A percentile compares a stretch with the other conserved stretches of the same genome.
Conservation (phyloP, 53 echinoderm and acorn worm species). For the Zoroaster sp. region DNA sequence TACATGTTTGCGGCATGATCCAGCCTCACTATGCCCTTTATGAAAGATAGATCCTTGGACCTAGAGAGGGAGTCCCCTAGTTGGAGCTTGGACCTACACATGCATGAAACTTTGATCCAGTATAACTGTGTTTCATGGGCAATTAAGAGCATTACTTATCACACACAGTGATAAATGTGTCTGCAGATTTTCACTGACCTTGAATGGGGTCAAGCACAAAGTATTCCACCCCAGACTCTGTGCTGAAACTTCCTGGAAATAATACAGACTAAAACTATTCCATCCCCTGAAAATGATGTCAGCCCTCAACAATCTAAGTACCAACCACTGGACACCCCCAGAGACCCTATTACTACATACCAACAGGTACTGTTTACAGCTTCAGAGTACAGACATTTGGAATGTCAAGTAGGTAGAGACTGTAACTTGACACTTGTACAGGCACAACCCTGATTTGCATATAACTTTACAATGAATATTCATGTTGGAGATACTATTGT, state of each 20-base stretch:
- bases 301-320: background rate
- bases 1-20: too few relatives aligned
- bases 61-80: too few relatives aligned
- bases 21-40: too few relatives aligned
- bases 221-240: background rate
- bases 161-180: too few relatives aligned
- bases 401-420: constrained; percentile 19
- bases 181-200: background rate
- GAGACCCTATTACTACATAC: constrained; percentile 42
- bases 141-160: too few relatives aligned
- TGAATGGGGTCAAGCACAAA: background rate
- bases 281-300: constrained; percentile 5
- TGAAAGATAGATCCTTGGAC: too few relatives aligned
- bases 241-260: background rate
- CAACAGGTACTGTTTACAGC: constrained; percentile 18
- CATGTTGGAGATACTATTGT: background rate
- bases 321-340: background rate
- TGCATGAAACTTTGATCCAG: too few relatives aligned
- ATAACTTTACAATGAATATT: constrained; percentile 40
- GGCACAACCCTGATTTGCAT: background rate
- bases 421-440: background rate
- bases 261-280: background rate
- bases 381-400: background rate
- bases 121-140: too few relatives aligned
- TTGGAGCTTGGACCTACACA: too few relatives aligned